Evolutionary conservation across 1,140 invertebrate species (phyloP).

Genomic region (Drosophila ananassae): DNA sequence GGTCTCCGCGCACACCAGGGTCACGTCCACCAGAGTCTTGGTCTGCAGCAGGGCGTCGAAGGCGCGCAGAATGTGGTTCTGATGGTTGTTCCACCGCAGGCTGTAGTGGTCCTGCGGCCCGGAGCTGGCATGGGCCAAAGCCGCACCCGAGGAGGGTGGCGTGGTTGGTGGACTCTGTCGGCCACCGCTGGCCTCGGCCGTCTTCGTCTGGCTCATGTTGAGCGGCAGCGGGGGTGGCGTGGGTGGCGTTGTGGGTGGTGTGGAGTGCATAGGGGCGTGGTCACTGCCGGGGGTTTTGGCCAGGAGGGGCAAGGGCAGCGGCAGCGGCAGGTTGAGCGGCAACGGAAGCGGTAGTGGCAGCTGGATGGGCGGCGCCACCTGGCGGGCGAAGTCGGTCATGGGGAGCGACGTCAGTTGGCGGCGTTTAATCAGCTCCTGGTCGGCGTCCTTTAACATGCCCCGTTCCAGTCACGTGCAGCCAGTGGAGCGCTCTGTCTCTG

Average conservation of each 20-base stretch:
- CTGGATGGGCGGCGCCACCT: constrained; percentile 64
- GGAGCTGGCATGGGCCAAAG: constrained; percentile 2
- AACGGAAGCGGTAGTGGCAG: constrained; percentile 50
- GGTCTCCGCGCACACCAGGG: constrained; percentile 93
- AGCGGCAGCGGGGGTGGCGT: constrained; percentile 70
- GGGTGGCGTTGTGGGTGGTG: constrained; percentile 76
- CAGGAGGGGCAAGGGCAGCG: constrained; percentile 46
- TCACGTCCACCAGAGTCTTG: constrained; percentile 94
- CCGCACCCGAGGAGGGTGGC: constrained; percentile 34
- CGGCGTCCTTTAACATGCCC: constrained; percentile 81
- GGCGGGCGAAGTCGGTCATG: constrained; percentile 71
- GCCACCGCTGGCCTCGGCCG: constrained; percentile 5
- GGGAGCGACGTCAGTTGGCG: constrained; percentile 73
- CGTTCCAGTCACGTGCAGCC: constrained; percentile 58
- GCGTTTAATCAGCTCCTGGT: constrained; percentile 75
- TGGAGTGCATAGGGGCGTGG: constrained; percentile 58
- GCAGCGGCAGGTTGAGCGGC: constrained; percentile 34
- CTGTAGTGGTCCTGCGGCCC: constrained; percentile 91
- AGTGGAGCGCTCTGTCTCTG: constrained; percentile 19
- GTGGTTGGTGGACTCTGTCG: constrained; percentile 68
- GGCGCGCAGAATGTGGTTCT: constrained; percentile 92
- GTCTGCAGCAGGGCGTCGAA: constrained; percentile 93
- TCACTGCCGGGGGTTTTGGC: constrained; percentile 46
- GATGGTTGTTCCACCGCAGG: constrained; percentile 96
- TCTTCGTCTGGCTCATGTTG: constrained; percentile 66